A percentile compares a stretch with the other conserved stretches of the same genome.
phyloP scores from a whole-genome alignment of 2,113 vertebrate genomes.

The Coptodon bakossiorum region DNA sequence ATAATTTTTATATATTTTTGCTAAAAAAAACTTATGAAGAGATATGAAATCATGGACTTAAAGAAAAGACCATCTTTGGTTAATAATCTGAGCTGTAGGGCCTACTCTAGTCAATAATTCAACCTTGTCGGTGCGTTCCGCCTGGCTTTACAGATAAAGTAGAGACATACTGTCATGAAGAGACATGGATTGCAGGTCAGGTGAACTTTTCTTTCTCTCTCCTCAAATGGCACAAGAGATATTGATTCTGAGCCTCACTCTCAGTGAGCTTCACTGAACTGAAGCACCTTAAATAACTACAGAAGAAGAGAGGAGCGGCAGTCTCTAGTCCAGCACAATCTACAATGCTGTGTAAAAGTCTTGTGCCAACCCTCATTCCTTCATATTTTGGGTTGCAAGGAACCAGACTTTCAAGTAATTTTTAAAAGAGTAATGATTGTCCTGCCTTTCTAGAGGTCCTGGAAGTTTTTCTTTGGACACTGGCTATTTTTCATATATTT shows the following conservation, averaged over 20 bases:
- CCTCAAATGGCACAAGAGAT: constrained; percentile 46
- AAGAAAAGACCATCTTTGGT: neutral
- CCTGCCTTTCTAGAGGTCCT: neutral
- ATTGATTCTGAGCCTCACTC: constrained; percentile 54
- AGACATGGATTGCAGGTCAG: constrained; percentile 58
- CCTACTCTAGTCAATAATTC: constrained; percentile 34
- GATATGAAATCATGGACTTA: neutral
- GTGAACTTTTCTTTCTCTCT: constrained; percentile 42
- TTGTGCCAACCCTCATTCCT: neutral
- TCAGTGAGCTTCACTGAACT: constrained; percentile 32
- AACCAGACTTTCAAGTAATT: neutral
- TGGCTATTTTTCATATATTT: neutral
- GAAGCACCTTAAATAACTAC: constrained; percentile 4
- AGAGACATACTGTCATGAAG: constrained; percentile 32
- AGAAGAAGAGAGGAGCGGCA: neutral
- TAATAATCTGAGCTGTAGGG: neutral
- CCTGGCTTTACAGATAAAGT: constrained; percentile 33
- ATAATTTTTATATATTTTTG: neutral
- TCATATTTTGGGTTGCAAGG: neutral
- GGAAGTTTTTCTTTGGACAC: neutral
- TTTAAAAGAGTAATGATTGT: neutral
- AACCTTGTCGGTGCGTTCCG: constrained; percentile 17
- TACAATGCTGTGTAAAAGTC: neutral
- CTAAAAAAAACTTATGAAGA: neutral
- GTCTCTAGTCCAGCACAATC: neutral